phyloP scores from a whole-genome alignment of 1,140 invertebrate species.

The Aleiodes sp. region DNA sequence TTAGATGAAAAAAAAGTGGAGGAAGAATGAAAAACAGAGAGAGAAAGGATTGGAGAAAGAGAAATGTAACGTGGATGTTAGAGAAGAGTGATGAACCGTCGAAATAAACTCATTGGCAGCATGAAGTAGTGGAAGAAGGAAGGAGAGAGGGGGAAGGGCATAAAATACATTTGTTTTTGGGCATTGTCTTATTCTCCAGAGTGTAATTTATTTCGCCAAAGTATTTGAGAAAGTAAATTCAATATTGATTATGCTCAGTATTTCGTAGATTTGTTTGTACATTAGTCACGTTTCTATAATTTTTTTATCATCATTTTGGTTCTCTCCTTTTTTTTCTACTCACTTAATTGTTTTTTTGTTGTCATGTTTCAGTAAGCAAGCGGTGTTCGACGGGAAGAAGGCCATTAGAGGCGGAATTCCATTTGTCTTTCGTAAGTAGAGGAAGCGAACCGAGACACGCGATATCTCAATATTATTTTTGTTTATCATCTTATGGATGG shows the following conservation, averaged over 20 bases:
- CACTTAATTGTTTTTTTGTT: conserved; percentile 41
- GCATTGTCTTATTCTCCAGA: not conserved
- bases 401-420: conserved; percentile 94
- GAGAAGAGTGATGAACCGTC: not conserved
- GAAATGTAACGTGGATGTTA: not conserved
- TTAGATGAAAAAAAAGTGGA: not conserved
- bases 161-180: no score
- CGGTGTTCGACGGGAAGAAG: conserved; percentile 94
- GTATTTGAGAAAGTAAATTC: conserved; percentile 8
- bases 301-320: not conserved
- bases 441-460: conserved; percentile 34
- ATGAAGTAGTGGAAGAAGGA: no score
- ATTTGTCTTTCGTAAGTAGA: conserved; percentile 93
- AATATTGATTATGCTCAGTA: conserved; percentile 10
- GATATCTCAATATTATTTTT: conserved; percentile 31
- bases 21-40: not conserved
- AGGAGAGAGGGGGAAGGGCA: not conserved
- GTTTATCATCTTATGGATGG: conserved; percentile 1
- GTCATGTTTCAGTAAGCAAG: conserved; percentile 84
- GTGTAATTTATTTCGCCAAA: not conserved
- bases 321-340: not conserved
- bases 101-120: not conserved
- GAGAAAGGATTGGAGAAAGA: not conserved
- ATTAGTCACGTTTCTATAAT: conserved; percentile 27
- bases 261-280: not conserved